Percentiles rank a stretch among this genome's conserved stretches.
Conservation (phyloP, 2,113 vertebrate species). For the Bubo bubo region DNA sequence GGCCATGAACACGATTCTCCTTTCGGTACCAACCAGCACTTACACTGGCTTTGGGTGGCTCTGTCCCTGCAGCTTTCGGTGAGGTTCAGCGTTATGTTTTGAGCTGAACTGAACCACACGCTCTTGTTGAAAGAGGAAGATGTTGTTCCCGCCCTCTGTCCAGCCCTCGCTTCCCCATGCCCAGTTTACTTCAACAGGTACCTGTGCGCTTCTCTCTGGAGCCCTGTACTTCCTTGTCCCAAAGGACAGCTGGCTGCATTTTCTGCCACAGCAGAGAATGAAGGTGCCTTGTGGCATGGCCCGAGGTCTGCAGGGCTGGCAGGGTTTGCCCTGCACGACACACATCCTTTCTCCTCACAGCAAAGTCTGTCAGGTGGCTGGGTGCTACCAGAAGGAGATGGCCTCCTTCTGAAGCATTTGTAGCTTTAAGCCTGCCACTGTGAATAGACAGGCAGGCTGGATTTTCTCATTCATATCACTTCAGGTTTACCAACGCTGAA, state of each 20-base stretch:
- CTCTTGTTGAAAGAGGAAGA: background rate
- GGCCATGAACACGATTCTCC: background rate
- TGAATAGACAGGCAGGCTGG: background rate
- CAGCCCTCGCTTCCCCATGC: background rate
- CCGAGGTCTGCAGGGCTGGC: background rate
- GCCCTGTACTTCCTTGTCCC: background rate
- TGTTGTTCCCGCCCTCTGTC: background rate
- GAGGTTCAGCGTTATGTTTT: background rate
- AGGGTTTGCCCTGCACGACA: background rate
- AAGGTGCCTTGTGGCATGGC: fast-evolving
- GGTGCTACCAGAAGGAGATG: background rate
- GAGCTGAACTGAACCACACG: background rate
- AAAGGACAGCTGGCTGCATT: background rate
- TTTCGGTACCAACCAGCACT: background rate
- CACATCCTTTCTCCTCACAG: background rate
- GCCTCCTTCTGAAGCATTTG: background rate
- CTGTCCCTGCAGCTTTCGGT: background rate
- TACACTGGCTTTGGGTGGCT: background rate
- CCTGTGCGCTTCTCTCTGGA: background rate
- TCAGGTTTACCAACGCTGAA: background rate
- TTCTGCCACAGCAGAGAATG: background rate
- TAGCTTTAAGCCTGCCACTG: background rate
- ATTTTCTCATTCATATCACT: background rate
- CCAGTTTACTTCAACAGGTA: background rate
- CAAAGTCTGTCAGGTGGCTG: background rate